Evolutionary conservation across 2,797 vertebrate genomes (phyloP).

Genomic region (Epinephelus coioides): DNA sequence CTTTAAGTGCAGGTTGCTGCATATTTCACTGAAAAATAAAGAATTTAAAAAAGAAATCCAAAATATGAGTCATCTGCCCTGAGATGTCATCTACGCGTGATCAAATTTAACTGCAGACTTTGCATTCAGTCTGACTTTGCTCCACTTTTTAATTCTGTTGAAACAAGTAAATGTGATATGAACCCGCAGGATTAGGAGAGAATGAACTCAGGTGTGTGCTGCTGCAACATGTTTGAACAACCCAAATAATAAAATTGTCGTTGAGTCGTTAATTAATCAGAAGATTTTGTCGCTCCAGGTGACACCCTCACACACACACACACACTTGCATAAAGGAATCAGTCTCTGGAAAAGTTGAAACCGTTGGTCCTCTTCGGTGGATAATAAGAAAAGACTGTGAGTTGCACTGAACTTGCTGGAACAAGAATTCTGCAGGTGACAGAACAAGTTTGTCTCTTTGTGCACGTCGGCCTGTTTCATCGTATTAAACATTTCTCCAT

Average conservation of each 20-base stretch:
- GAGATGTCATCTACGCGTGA: not conserved
- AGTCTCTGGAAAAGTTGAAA: not conserved
- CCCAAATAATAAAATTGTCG: not conserved
- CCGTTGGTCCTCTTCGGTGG: not conserved
- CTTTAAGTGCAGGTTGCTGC: no score
- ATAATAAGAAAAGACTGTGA: not conserved
- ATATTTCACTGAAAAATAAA: no score
- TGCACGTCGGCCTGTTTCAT: not conserved
- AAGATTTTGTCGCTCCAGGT: not conserved
- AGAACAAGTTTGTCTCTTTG: not conserved
- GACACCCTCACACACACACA: conserved; percentile 14
- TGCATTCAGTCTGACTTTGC: not conserved
- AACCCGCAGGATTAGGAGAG: no score
- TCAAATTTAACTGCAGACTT: no score
- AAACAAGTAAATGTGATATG: not conserved
- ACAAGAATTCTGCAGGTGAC: conserved; percentile 34
- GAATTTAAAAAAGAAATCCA: not conserved
- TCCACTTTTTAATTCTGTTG: not conserved
- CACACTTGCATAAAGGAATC: conserved; percentile 1
- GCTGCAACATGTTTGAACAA: conserved; percentile 18
- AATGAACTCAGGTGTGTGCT: no score
- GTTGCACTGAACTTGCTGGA: conserved; percentile 22
- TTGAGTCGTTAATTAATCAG: not conserved
- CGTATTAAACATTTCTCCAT: no score
- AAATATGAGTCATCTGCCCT: not conserved